Percentiles rank a stretch among this genome's conserved stretches.
phyloP scores from a whole-genome alignment of 1,140 invertebrate species.

The Paracyclopina nana region DNA sequence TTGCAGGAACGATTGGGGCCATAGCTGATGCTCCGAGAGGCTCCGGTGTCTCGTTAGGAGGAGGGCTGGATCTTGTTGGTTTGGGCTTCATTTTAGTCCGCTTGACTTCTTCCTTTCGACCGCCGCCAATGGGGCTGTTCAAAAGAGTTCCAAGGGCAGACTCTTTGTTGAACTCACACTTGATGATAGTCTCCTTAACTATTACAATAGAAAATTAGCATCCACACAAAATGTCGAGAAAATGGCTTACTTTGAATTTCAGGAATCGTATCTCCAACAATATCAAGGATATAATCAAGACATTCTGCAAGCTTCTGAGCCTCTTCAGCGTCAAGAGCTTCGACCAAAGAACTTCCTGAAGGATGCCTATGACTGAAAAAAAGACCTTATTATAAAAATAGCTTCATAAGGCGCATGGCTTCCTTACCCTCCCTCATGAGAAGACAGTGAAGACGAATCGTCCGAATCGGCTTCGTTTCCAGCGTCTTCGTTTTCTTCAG shows the following conservation, averaged over 20 bases:
- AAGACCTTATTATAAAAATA: too few relatives aligned
- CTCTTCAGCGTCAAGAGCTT: not conserved
- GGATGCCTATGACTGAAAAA: too few relatives aligned
- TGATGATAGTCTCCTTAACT: slow-evolving; percentile 24
- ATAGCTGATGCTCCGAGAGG: not conserved
- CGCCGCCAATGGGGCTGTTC: not conserved
- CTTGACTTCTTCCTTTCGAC: too few relatives aligned
- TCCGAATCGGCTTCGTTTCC: slow-evolving; percentile 6
- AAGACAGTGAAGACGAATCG: not conserved
- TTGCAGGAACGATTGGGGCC: not conserved
- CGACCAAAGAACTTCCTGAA: too few relatives aligned
- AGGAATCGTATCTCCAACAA: slow-evolving; percentile 28
- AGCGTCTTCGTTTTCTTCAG: slow-evolving; percentile 4
- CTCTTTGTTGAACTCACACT: slow-evolving; percentile 24
- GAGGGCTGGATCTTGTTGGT: too few relatives aligned
- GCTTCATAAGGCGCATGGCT: too few relatives aligned
- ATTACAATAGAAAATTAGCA: too few relatives aligned
- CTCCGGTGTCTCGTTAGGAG: too few relatives aligned
- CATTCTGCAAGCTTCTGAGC: slow-evolving; percentile 20
- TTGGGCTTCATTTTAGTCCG: too few relatives aligned
- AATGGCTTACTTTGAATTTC: slow-evolving; percentile 23
- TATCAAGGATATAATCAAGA: slow-evolving; percentile 27
- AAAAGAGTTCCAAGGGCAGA: not conserved
- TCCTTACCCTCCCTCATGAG: too few relatives aligned
- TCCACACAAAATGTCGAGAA: too few relatives aligned